A percentile compares a stretch with the other conserved stretches of the same genome.
phyloP scores from a whole-genome alignment of 2,888 invertebrate genomes.

The Idaea dimidiata region DNA sequence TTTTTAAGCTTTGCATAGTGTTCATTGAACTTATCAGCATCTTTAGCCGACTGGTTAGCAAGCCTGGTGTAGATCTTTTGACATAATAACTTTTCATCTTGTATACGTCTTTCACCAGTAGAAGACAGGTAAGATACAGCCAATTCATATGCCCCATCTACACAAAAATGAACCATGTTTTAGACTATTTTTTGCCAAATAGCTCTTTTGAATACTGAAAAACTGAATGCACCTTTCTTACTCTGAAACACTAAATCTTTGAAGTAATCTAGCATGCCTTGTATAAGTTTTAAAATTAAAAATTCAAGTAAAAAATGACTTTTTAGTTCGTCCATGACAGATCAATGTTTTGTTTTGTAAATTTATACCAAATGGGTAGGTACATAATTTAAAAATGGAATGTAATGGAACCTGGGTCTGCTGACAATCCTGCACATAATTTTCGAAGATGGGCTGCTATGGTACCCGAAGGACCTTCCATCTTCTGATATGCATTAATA shows the following conservation, averaged over 20 bases:
- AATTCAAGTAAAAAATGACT: conserved; percentile 18
- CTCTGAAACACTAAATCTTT: conserved; percentile 38
- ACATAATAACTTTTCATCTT: conserved; percentile 66
- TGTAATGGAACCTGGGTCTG: conserved; percentile 58
- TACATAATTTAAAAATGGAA: conserved; percentile 52
- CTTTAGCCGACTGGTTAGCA: conserved; percentile 48
- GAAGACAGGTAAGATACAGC: conserved; percentile 70
- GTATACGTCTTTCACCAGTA: conserved; percentile 48
- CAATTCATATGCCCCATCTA: conserved; percentile 72
- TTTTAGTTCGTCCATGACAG: conserved; percentile 18
- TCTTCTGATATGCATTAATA: conserved; percentile 22
- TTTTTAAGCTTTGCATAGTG: conserved; percentile 67
- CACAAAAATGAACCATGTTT: conserved; percentile 19
- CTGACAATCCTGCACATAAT: conserved; percentile 64
- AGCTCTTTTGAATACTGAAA: not conserved
- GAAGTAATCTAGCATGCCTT: conserved; percentile 53
- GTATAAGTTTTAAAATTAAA: conserved; percentile 15
- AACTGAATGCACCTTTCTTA: conserved; percentile 31
- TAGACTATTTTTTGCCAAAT: conserved; percentile 2
- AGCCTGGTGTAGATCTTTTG: conserved; percentile 66
- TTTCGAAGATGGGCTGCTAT: conserved; percentile 62
- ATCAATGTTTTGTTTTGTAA: conserved; percentile 24
- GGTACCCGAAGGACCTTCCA: conserved; percentile 54
- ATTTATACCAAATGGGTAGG: no score
- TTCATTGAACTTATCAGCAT: conserved; percentile 73